These are phyloP conservation scores for Leucosticte australis DNA, from an alignment of 2,113 vertebrate species.

Conservation along the genomic window DNA sequence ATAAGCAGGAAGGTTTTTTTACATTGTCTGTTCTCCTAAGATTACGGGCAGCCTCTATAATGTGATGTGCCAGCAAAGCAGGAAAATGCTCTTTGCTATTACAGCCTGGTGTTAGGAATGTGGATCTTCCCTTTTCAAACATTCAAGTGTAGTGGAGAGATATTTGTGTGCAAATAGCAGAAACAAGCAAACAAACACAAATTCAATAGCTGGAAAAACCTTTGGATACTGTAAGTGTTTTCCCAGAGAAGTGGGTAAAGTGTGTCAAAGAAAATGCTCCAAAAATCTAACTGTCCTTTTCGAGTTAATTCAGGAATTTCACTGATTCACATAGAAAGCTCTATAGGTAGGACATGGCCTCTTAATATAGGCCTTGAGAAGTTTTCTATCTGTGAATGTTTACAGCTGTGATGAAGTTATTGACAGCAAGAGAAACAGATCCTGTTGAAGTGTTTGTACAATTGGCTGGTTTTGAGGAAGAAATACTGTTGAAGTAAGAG, in stretches of 20 bases:
- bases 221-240: slow-evolving; percentile 1
- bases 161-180: slow-evolving; percentile 58
- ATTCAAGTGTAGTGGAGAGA: slow-evolving; percentile 32
- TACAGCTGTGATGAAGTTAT: background rate
- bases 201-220: slow-evolving; percentile 38
- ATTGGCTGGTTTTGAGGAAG: background rate
- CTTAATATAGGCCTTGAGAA: background rate
- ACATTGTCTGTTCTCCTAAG: slow-evolving; percentile 64
- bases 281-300: background rate
- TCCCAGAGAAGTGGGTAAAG: background rate
- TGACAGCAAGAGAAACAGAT: background rate
- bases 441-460: background rate
- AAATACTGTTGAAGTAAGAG: background rate
- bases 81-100: slow-evolving; percentile 56
- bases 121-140: slow-evolving; percentile 38
- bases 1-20: slow-evolving; percentile 53
- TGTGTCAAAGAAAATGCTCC: background rate
- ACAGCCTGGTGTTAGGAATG: background rate
- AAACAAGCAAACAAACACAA: slow-evolving; percentile 41
- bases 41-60: slow-evolving; percentile 57
- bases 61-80: slow-evolving; percentile 60
- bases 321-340: background rate
- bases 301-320: background rate
- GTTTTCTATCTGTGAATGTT: background rate
- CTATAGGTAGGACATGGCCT: background rate